Evolutionary conservation across 2,888 invertebrate genomes (phyloP).

Genomic region (Apodemia hepburni): DNA sequence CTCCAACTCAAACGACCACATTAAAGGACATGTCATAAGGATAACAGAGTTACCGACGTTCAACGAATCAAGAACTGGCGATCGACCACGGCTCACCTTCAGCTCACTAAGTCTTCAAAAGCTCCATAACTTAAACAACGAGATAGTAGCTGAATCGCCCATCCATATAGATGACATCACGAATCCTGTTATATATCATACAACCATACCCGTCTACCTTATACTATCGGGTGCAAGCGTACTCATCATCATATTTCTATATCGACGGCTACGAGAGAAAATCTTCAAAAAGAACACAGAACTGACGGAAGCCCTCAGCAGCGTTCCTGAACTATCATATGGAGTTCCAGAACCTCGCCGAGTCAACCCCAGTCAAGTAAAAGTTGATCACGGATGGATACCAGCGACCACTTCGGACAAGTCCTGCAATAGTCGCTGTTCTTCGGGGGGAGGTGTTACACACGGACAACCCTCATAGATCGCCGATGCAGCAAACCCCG

Average conservation of each 20-base stretch:
- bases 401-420: too few species aligned
- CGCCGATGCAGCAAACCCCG: too few species aligned
- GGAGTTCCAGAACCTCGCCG: too few species aligned
- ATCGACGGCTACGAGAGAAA: slow-evolving; percentile 5
- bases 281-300: background rate
- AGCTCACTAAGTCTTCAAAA: slow-evolving; percentile 1
- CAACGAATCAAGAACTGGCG: too few species aligned
- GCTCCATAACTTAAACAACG: slow-evolving; percentile 1
- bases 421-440: too few species aligned
- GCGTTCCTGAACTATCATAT: background rate
- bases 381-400: too few species aligned
- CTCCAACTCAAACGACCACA: slow-evolving; percentile 18
- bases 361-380: too few species aligned
- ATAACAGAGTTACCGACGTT: background rate
- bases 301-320: slow-evolving; percentile 2
- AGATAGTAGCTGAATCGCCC: slow-evolving; percentile 3
- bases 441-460: too few species aligned
- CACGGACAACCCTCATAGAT: too few species aligned
- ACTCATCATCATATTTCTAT: slow-evolving; percentile 3
- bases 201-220: slow-evolving; percentile 13
- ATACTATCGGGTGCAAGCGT: slow-evolving; percentile 10
- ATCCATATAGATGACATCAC: background rate
- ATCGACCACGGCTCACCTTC: background rate
- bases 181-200: slow-evolving; percentile 1
- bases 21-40: slow-evolving; percentile 21